Base-by-base conservation (phyloP, 2,888 invertebrate genomes). In the Sarcophaga subvicina region DNA sequence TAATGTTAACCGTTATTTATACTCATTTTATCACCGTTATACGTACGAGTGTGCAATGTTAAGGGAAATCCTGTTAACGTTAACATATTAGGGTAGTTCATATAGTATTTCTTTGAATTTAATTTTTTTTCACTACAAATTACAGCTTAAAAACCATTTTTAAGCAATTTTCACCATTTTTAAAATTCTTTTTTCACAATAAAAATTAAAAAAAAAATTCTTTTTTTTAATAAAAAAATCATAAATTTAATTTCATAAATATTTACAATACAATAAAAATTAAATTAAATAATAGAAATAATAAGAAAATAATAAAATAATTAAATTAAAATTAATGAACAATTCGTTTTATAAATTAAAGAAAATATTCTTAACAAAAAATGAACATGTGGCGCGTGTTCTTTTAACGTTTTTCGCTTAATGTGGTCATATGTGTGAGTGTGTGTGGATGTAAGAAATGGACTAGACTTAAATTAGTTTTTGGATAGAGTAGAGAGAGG, bases 391-490 rank as follows among this genome's bases (percentile, higher is more conserved):
- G n/a, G 14, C 62, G 69, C 83, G 80, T 37, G 4, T 54, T 54
- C 17, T 54, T 54, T 54, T 17, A 17, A 14, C 17, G 14, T 54
- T 54, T 54, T 54, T 12, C 17, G 12, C 17, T 54, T 54, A 22
- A 17, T 47, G 47, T 49, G 4, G 37, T 75, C n/a, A 45, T 59
- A n/a, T 22, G 49, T 73, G 49, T 47, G 76, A 47, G 25, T 63
- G 37, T 72, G 73, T 49, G 80, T 70, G 60, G 75, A 70, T 45
- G 78, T 60, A 64, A 66, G 60, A 73, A 85, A 80, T 88, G 88
- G 88, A 88, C 88, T 88, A 88, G 88, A 88, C 85, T 83, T 79
- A 83, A 70, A 75, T 78, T 67, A 75, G 66, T 60, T 37, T 47
- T 62, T 80, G 37, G 37, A 37, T 37, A 37, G 37, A 37, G 37